Evolutionary conservation across 2,888 invertebrate species (phyloP).

Genomic region (Brachyopa scutellaris): DNA sequence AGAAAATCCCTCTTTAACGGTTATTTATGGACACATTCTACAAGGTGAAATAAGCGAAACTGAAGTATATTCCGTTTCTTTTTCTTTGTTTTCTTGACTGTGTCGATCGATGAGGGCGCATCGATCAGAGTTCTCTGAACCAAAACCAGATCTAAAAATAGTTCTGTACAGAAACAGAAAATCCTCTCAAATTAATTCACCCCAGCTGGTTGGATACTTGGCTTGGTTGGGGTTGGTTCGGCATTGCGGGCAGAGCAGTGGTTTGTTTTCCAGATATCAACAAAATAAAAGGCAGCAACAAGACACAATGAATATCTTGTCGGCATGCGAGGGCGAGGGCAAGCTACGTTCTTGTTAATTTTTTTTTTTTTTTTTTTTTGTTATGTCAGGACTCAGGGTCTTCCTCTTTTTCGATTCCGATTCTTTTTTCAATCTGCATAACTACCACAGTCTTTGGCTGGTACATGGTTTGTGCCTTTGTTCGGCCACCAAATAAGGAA

Average conservation of each 20-base stretch:
- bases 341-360: constrained; percentile 1
- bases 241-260: neutral
- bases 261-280: constrained; percentile 19
- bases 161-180: constrained; percentile 9
- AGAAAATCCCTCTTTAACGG: too few relatives aligned
- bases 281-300: neutral
- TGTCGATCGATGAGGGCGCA: too few relatives aligned
- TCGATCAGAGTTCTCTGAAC: neutral
- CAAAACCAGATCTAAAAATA: constrained; percentile 37
- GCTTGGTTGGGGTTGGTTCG: neutral
- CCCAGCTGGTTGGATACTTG: constrained; percentile 7
- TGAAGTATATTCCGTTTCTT: too few relatives aligned
- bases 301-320: neutral
- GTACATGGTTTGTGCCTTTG: neutral
- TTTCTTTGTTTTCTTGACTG: too few relatives aligned
- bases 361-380: neutral
- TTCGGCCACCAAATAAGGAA: too few relatives aligned
- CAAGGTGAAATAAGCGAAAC: too few relatives aligned
- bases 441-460: neutral
- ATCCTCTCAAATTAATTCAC: constrained; percentile 48
- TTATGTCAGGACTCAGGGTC: constrained; percentile 8
- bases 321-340: constrained; percentile 8
- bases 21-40: too few relatives aligned
- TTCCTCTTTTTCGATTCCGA: constrained; percentile 10
- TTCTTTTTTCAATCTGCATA: neutral